Evolutionary conservation across 2,113 vertebrate genomes (phyloP).

Genomic region (Alosa alosa): DNA sequence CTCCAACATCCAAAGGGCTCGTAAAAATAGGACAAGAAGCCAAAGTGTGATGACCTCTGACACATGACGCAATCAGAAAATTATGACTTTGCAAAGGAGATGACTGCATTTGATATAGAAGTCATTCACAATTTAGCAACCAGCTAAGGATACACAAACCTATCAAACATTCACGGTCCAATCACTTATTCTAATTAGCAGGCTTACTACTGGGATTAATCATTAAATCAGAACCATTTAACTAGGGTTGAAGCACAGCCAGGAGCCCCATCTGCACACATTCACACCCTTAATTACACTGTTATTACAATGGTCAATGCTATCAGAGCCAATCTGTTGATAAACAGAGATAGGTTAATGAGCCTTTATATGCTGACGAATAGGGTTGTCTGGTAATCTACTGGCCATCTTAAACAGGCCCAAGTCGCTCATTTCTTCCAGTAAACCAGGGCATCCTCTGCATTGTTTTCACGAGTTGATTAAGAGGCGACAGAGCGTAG

Average conservation of each 20-base stretch:
- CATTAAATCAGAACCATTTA: background rate
- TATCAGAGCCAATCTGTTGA: background rate
- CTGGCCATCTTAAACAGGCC: constrained; percentile 20
- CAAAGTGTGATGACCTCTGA: background rate
- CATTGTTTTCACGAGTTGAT: constrained; percentile 13
- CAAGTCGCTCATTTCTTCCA: background rate
- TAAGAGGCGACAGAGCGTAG: background rate
- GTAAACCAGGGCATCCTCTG: constrained; percentile 10
- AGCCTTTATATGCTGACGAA: constrained; percentile 4
- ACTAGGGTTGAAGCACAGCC: background rate
- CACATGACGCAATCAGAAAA: background rate
- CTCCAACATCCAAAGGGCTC: background rate
- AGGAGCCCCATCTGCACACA: background rate
- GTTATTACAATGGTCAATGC: background rate
- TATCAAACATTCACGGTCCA: background rate
- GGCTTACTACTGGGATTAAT: background rate
- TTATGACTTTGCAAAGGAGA: background rate
- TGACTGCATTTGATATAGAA: background rate
- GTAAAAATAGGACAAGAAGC: background rate
- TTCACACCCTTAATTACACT: background rate
- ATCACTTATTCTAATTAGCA: background rate
- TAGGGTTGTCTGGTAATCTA: constrained; percentile 2
- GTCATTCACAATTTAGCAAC: background rate
- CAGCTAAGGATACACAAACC: background rate
- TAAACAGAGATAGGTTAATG: constrained; percentile 3